Evolutionary conservation across 2,113 vertebrate genomes (phyloP).

Genomic region (Zosterops borbonicus): DNA sequence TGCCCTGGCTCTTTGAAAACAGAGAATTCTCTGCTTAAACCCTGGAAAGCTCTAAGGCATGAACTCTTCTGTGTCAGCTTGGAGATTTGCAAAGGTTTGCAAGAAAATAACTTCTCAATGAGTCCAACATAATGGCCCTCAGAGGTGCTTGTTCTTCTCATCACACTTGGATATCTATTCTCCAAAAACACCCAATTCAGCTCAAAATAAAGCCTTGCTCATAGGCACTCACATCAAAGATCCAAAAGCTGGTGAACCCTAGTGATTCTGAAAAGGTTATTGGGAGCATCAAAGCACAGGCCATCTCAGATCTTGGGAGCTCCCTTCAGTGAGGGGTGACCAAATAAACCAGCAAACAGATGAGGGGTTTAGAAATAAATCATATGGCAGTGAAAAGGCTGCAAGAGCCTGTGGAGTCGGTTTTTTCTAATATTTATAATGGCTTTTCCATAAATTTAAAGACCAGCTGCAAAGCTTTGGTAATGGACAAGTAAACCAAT

Average conservation of each 20-base stretch:
- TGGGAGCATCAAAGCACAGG: not conserved
- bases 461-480: conserved; percentile 34
- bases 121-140: not conserved
- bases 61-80: not conserved
- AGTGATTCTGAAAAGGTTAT: not conserved
- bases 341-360: not conserved
- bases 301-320: not conserved
- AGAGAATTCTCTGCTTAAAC: conserved; percentile 33
- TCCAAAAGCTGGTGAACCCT: not conserved
- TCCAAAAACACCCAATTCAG: not conserved
- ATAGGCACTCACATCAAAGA: not conserved
- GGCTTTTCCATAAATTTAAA: conserved; percentile 26
- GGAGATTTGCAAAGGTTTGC: conserved; percentile 3
- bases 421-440: conserved; percentile 38
- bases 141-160: not conserved
- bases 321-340: not conserved
- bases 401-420: not conserved
- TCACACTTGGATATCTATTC: not conserved
- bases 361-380: not conserved
- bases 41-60: conserved; percentile 3
- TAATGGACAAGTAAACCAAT: conserved; percentile 29
- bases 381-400: not conserved
- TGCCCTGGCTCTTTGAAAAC: conserved; percentile 35
- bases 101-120: not conserved
- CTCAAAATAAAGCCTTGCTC: not conserved